Evolutionary conservation across 2,113 vertebrate species (phyloP).

Genomic region (Pseudorasbora parva): DNA sequence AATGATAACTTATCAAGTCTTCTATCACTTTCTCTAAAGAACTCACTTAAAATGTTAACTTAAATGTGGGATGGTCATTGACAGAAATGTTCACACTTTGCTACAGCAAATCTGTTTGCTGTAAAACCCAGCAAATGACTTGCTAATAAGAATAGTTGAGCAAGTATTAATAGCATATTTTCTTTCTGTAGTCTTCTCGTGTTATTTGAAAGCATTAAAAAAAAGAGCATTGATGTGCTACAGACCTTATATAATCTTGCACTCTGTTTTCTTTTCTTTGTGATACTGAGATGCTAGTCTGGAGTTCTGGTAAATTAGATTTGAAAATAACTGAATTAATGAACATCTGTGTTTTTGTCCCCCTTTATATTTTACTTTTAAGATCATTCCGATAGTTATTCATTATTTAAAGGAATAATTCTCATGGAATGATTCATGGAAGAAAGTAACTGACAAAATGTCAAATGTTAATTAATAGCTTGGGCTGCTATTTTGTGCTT

Average conservation of each 20-base stretch:
- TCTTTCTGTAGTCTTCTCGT: neutral
- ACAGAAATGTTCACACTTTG: neutral
- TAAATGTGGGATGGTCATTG: neutral
- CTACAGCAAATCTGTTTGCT: neutral
- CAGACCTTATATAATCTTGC: neutral
- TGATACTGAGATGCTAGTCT: neutral
- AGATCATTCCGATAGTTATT: neutral
- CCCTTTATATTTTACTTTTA: neutral
- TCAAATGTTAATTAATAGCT: neutral
- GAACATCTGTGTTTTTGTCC: neutral
- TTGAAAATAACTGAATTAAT: neutral
- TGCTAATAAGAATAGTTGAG: neutral
- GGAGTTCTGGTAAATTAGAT: neutral
- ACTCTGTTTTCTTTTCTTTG: neutral
- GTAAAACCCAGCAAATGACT: neutral
- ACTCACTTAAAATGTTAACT: neutral
- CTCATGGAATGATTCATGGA: neutral
- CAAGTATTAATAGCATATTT: neutral
- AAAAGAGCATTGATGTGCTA: neutral
- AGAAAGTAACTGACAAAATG: neutral
- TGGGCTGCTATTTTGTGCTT: neutral
- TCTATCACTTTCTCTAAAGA: too few relatives aligned
- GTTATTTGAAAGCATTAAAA: neutral
- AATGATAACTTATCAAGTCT: too few relatives aligned
- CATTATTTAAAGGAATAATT: neutral